Evolutionary conservation across 2,797 vertebrate genomes (phyloP).

Genomic region (Toxotes lorentzi): DNA sequence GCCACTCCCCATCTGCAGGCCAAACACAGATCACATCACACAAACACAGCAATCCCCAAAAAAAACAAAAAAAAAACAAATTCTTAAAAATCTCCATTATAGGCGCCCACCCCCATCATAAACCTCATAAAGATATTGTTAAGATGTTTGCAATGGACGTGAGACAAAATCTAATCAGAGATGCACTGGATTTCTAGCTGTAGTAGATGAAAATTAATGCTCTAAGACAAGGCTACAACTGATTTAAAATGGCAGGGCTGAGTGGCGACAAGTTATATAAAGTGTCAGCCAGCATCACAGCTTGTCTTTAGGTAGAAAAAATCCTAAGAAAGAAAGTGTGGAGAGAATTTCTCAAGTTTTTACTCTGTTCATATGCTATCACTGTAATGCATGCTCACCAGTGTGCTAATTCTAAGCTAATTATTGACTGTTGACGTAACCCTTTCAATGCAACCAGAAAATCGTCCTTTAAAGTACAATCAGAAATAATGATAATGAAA

Average conservation of each 20-base stretch:
- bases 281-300: constrained; percentile 24
- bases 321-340: not conserved
- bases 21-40: constrained; percentile 51
- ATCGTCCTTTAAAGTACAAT: constrained; percentile 3
- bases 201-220: constrained; percentile 49
- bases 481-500: not conserved
- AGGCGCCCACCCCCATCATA: constrained; percentile 18
- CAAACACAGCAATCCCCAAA: constrained; percentile 55
- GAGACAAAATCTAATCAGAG: constrained; percentile 56
- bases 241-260: constrained; percentile 41
- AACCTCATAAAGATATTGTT: constrained; percentile 46
- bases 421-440: not conserved
- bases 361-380: not conserved
- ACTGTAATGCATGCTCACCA: not conserved
- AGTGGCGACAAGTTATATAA: constrained; percentile 23
- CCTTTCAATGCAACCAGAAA: not conserved
- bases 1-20: constrained; percentile 56
- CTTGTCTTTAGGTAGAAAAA: constrained; percentile 15
- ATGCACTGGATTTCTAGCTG: constrained; percentile 37
- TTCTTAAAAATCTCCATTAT: constrained; percentile 39
- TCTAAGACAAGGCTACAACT: constrained; percentile 43
- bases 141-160: constrained; percentile 28
- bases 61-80: too few relatives aligned
- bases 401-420: not conserved
- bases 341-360: not conserved